Evolutionary conservation across 1,140 invertebrate genomes (phyloP), one percentile per base, ranked within the genome.

Genomic region (Drosophila leontia): DNA sequence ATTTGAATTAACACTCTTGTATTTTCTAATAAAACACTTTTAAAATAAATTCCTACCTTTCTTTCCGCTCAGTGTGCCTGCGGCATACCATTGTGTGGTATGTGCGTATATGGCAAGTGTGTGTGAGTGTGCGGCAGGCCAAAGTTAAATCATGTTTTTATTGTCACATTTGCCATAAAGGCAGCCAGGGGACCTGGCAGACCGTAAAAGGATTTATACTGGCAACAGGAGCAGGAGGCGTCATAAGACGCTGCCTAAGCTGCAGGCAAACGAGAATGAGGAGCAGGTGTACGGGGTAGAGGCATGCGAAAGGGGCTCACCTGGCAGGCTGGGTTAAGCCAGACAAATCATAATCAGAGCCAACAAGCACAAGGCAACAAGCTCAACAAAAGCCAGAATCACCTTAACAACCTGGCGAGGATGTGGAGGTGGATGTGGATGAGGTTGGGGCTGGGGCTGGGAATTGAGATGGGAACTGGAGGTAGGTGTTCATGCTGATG

Each of bases 61-160:
- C 5, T 65, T 37, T 47, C 39, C 7, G 11, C 15, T 11, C 3
- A 17, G 32, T 70, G 39, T 12, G 4, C 5, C 0, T 39, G 62
- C 39, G 67, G 48, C 41, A 55, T 64, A 19, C 65, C 34, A 55
- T n/a, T 55, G 53, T 55, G 17, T 56, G 45, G 62, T 53, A 34
- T 67, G 13, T 55, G 53, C 19, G 35, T 55, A 13, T 55, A 32
- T 23, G 17, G 12, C 32, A 7, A 4, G 47, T n/a, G 32, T 60
- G 13, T 62, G 13, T n/a, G 45, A 35, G 63, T 68, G 68, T 88
- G 70, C 71, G 78, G 60, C 58, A 81, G 83, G 85, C 80, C 63
- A 84, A 90, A 88, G 84, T 90, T 88, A 88, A 90, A 88, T 81
- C 85, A 84, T 88, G 84, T 88, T 88, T 88, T 88, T 88, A 88